Evolutionary conservation across 2,888 invertebrate genomes (phyloP), one percentile per base, ranked within the genome.

Genomic region (Pyrgus malvae): DNA sequence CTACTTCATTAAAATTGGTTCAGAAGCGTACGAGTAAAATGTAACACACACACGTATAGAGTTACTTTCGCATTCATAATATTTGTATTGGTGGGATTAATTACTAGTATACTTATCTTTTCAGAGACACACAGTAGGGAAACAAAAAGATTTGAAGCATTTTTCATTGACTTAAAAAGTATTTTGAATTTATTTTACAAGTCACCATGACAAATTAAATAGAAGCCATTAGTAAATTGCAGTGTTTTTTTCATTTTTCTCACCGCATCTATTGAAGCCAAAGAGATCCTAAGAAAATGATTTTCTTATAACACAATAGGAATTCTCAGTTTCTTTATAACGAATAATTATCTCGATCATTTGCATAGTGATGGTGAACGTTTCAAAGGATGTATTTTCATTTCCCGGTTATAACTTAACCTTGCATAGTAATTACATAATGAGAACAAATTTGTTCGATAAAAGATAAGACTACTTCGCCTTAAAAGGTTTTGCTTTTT

Each of bases 371-470:
- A 53, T 31, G 16, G 31, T 11, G 45, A 37, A 14, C 35, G 19
- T 37, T 45, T 53, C 8, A 31, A 54, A 54, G 54, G 54, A 46
- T 46, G 46, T 40, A 38, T 54, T 54, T 54, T 54, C 54, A 54
- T 54, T 54, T 40, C 31, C 23, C 45, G 46, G 44, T 54, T 41
- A 46, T 54, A 46, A 40, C 54, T 21, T 46, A 41, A 46, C 46
- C 46, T 41, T 54, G 54, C 54, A 48, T 54, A 54, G 46, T 54
- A 40, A 46, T 48, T 25, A 54, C 54, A 33, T 54, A 48, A 54
- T 48, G 41, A 54, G 54, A 38, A 41, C 54, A 54, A 54, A 54
- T 38, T 53, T 46, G 54, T 48, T 48, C 41, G 40, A 48, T 45
- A 35, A 33, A 48, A 16, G 46, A 54, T 21, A 17, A 54, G 12